Conservation (phyloP, 2,797 vertebrate genomes). For the Anomalospiza imberbis region DNA sequence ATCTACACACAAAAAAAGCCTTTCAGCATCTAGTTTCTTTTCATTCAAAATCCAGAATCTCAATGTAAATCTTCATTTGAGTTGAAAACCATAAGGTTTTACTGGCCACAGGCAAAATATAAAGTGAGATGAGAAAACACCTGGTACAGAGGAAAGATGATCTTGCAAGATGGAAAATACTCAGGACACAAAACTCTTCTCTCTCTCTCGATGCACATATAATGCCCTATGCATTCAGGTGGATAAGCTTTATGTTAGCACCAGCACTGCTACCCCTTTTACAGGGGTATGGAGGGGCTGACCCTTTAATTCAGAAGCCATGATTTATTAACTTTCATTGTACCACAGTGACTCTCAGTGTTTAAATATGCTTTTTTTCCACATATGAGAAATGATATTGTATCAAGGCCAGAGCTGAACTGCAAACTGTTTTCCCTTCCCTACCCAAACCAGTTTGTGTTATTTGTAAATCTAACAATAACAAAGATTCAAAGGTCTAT, state of each 20-base stretch:
- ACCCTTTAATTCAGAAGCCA: background rate
- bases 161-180: background rate
- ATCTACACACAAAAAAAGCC: background rate
- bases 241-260: background rate
- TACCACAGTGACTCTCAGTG: background rate
- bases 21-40: background rate
- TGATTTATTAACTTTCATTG: conserved; percentile 27
- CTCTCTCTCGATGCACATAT: background rate
- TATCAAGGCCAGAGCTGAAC: conserved; percentile 41
- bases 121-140: background rate
- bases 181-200: background rate
- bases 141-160: background rate
- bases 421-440: conserved; percentile 37
- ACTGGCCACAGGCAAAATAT: background rate
- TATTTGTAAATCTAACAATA: conserved; percentile 59
- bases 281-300: background rate
- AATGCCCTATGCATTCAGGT: background rate
- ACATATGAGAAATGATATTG: conserved; percentile 20
- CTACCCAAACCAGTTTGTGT: conserved; percentile 37
- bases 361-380: conserved; percentile 53
- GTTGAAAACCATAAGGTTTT: background rate
- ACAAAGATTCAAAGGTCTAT: conserved; percentile 57
- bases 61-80: background rate
- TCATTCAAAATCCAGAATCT: background rate
- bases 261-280: background rate